Evolutionary conservation across 2,113 vertebrate genomes (phyloP).

Genomic region (Seriola rivoliana): DNA sequence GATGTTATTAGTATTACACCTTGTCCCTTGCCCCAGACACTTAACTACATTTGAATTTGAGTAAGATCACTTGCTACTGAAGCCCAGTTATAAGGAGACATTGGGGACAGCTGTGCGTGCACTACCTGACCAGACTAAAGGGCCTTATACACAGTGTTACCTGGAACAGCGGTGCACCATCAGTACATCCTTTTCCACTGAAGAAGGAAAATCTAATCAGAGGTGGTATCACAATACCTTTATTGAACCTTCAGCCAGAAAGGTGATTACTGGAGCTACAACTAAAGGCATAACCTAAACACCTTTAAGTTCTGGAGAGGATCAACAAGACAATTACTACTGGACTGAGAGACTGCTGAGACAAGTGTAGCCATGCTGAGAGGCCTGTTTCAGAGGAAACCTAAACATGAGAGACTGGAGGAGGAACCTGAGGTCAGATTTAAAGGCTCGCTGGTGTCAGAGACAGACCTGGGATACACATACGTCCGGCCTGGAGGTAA

Average conservation of each 20-base stretch:
- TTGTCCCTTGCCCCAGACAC: not conserved
- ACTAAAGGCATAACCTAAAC: not conserved
- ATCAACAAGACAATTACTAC: not conserved
- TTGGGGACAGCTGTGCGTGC: not conserved
- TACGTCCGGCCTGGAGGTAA: slow-evolving; percentile 94
- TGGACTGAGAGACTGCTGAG: slow-evolving; percentile 17
- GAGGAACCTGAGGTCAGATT: slow-evolving; percentile 86
- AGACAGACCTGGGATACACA: slow-evolving; percentile 89
- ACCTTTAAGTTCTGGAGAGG: not conserved
- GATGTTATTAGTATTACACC: not conserved
- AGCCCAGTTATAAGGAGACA: not conserved
- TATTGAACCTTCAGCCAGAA: not conserved
- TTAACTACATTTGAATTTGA: not conserved
- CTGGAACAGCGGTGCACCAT: not conserved
- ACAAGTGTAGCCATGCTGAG: slow-evolving; percentile 73
- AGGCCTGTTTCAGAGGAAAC: slow-evolving; percentile 83
- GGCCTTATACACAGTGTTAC: not conserved
- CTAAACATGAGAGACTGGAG: slow-evolving; percentile 84
- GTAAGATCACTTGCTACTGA: not conserved
- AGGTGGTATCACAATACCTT: slow-evolving; percentile 2
- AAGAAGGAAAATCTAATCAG: not conserved
- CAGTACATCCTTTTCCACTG: not conserved
- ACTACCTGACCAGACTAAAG: slow-evolving; percentile 4
- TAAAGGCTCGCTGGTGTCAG: slow-evolving; percentile 91
- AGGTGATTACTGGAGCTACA: not conserved